A percentile compares a stretch with the other conserved stretches of the same genome.
Evolutionary conservation across 2,113 vertebrate genomes (phyloP).

Genomic region (Pygoscelis antarcticus): DNA sequence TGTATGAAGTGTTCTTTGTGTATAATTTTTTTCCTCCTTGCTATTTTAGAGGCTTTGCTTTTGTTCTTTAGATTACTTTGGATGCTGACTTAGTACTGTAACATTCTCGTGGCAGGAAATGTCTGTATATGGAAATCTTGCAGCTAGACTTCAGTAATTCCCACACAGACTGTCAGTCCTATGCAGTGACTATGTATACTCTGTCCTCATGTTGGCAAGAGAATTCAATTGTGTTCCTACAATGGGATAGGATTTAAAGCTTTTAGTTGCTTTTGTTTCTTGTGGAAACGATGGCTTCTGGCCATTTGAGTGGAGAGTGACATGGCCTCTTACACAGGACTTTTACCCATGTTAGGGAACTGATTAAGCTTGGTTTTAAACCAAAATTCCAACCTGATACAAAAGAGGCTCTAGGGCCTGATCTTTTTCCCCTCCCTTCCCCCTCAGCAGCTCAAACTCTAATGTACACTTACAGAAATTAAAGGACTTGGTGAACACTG

Average conservation of each 20-base stretch:
- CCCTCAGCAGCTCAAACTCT: not conserved
- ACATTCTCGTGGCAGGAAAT: slow-evolving; percentile 31
- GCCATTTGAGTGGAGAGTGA: slow-evolving; percentile 18
- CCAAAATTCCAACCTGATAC: not conserved
- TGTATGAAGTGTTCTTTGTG: slow-evolving; percentile 49
- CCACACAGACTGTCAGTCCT: slow-evolving; percentile 61
- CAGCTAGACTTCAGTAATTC: slow-evolving; percentile 70
- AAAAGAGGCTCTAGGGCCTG: not conserved
- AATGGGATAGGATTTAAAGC: slow-evolving; percentile 66
- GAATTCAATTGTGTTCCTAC: slow-evolving; percentile 51
- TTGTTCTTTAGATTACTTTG: slow-evolving; percentile 54
- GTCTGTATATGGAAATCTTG: slow-evolving; percentile 60
- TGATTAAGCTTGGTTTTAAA: not conserved
- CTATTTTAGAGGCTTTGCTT: slow-evolving; percentile 49
- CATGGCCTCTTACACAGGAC: slow-evolving; percentile 23
- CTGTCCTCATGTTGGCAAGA: slow-evolving; percentile 45
- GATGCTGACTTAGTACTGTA: slow-evolving; percentile 29
- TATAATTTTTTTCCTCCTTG: not conserved
- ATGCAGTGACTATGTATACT: slow-evolving; percentile 51
- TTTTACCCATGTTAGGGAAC: not conserved
- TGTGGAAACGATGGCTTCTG: slow-evolving; percentile 64
- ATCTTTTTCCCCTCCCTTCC: not conserved
- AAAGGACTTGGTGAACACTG: not conserved
- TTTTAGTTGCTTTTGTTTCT: slow-evolving; percentile 60
- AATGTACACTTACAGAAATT: not conserved